phyloP scores from a whole-genome alignment of 2,888 invertebrate species.

The Harpalus rubripes region DNA sequence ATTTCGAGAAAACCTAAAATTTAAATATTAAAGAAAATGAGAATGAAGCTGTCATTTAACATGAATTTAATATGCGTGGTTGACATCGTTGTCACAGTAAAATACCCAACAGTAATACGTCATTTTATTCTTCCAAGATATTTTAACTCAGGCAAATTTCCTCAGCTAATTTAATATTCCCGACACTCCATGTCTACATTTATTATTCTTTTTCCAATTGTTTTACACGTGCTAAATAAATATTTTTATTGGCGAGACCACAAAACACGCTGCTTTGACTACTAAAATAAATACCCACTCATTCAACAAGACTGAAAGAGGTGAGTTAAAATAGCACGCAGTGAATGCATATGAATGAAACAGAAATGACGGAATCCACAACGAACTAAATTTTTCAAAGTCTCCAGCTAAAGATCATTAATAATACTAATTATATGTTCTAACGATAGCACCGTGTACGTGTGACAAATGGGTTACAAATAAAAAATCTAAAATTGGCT shows the following conservation, averaged over 20 bases:
- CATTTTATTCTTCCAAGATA: neutral
- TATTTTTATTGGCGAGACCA: constrained; percentile 19
- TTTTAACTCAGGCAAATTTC: neutral
- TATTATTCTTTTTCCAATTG: constrained; percentile 8
- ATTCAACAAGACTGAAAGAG: constrained; percentile 14
- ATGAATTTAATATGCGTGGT: neutral
- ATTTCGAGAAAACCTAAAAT: too few species aligned
- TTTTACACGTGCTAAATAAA: constrained; percentile 20
- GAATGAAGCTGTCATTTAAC: neutral
- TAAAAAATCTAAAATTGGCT: constrained; percentile 58
- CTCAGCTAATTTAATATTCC: constrained; percentile 1
- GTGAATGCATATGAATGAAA: constrained; percentile 22
- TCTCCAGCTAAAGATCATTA: constrained; percentile 42
- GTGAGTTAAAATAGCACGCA: constrained; percentile 12
- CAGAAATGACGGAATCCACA: constrained; percentile 25
- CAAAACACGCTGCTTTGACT: neutral
- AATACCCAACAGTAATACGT: neutral
- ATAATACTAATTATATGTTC: constrained; percentile 50
- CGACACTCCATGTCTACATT: neutral
- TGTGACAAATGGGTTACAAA: constrained; percentile 48
- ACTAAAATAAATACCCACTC: neutral
- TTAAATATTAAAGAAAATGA: too few species aligned
- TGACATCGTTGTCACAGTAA: neutral
- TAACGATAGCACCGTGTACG: constrained; percentile 37
- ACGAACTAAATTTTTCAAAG: constrained; percentile 31